A percentile compares a stretch with the other conserved stretches of the same genome.
These are phyloP conservation scores for Ammodytes dubius DNA, from an alignment of 2,113 vertebrate genomes.

Conservation along the genomic window DNA sequence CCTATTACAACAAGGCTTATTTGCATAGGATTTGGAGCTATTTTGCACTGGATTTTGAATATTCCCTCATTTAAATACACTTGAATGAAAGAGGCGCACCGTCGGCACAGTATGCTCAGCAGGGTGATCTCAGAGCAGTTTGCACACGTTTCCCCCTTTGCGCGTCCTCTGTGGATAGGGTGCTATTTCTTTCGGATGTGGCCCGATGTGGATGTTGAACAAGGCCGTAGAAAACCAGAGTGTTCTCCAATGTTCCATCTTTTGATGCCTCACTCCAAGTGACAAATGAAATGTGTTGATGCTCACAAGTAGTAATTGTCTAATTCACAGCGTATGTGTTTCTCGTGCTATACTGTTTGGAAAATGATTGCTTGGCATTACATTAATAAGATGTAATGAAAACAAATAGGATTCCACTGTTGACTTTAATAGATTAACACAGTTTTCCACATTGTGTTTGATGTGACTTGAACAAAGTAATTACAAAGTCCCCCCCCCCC, in stretches of 20 bases:
- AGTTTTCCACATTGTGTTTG: slow-evolving; percentile 66
- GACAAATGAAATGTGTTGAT: slow-evolving; percentile 44
- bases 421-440: slow-evolving; percentile 69
- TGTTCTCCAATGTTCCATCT: slow-evolving; percentile 35
- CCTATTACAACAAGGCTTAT: too few relatives aligned
- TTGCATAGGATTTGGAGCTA: too few relatives aligned
- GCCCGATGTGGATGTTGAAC: too few relatives aligned
- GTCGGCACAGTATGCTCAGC: too few relatives aligned
- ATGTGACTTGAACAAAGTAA: slow-evolving; percentile 64
- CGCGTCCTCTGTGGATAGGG: too few relatives aligned
- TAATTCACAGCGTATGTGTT: slow-evolving; percentile 34
- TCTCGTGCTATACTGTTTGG: slow-evolving; percentile 22
- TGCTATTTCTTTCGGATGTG: too few relatives aligned
- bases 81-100: too few relatives aligned
- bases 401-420: slow-evolving; percentile 66
- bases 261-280: slow-evolving; percentile 38
- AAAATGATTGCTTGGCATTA: slow-evolving; percentile 46
- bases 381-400: slow-evolving; percentile 63
- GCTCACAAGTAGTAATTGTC: slow-evolving; percentile 25
- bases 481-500: slow-evolving; percentile 41
- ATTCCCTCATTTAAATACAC: too few relatives aligned
- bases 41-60: too few relatives aligned
- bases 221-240: slow-evolving; percentile 42
- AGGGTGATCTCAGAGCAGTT: too few relatives aligned
- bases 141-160: too few relatives aligned